Conservation (phyloP, 2,888 invertebrate genomes). For the Drosophila eohydei region DNA sequence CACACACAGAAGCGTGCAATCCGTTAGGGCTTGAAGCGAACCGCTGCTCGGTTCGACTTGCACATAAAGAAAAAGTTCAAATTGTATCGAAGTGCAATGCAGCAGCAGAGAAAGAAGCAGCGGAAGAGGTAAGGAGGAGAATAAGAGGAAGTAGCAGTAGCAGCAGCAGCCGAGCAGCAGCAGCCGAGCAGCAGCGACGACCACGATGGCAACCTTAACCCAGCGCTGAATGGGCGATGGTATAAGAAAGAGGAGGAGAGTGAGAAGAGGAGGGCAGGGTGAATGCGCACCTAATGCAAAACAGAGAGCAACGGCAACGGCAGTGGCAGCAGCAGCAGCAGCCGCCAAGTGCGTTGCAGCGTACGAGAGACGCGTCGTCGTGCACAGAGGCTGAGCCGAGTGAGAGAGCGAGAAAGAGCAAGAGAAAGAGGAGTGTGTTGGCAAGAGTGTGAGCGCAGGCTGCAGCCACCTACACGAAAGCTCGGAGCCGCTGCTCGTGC, state of each 20-base stretch:
- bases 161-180: constrained; percentile 37
- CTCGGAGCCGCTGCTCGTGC: constrained; percentile 47
- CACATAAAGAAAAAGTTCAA: constrained; percentile 76
- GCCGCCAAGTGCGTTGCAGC: constrained; percentile 52
- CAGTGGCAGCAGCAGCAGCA: constrained; percentile 17
- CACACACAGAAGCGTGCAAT: not conserved
- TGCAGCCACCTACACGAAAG: constrained; percentile 57
- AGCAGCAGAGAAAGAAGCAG: constrained; percentile 23
- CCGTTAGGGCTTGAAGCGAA: constrained; percentile 32
- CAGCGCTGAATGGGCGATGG: constrained; percentile 45
- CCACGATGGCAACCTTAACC: constrained; percentile 61
- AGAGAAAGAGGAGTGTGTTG: not conserved
- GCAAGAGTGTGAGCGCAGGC: constrained; percentile 5
- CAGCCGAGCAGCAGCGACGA: constrained; percentile 26
- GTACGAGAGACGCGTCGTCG: constrained; percentile 44
- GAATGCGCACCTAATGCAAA: constrained; percentile 58
- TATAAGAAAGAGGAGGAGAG: not conserved
- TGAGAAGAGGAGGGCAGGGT: not conserved
- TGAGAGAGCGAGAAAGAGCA: constrained; percentile 3
- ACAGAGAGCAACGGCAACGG: constrained; percentile 44
- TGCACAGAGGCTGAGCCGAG: constrained; percentile 45
- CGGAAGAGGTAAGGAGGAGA: not conserved
- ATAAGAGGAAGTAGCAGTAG: constrained; percentile 12
- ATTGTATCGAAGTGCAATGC: constrained; percentile 74
- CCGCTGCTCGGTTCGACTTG: constrained; percentile 39